Evolutionary conservation across 2,888 invertebrate species (phyloP), one percentile per base, ranked within the genome.

Genomic region (Falcaria lacertinaria): DNA sequence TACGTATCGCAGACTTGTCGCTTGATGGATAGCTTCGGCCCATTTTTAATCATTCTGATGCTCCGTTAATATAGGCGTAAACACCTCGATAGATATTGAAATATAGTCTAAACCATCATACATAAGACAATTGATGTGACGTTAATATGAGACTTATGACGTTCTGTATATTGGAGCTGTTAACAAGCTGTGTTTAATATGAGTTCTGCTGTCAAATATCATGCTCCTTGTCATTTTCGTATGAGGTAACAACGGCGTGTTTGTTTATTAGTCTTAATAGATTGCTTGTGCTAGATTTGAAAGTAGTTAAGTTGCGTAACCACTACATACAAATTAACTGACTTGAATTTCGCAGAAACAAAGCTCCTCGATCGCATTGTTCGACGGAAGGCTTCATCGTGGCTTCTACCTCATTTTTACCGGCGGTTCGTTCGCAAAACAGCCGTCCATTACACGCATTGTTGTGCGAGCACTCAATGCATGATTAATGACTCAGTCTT

Each of bases 1-100:
- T 63, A 68, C 69, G 68, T 75, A 80, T 75, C 75, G 71, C 65
- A 64, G 64, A 80, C 78, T 74, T 70, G 78, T 78, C 76, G 66
- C 61, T 74, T 88, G 87, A 88, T 88, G 78, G 88, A 88, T 87
- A 67, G 78, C 74, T 72, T 60, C 61, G 59, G 70, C 74, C 74
- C 72, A 76, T 80, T 87, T 87, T 86, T 86, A 87, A 86, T 88
- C 81, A 81, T 78, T 68, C 70, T 50, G 45, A 45, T 19, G 14
- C 42, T 41, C 43, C 35, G 19, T 45, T 41, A 43, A 38, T 48
- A 51, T 47, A 39, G 40, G 43, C 50, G 44, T 50, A 57, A 48
- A 50, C 40, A 48, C 50, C 35, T 35, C 34, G 14, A 15, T 22
- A 22, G n/a, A n/a, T 39, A 41, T 6, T 11, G 34, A 15, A 62